A percentile compares a stretch with the other conserved stretches of the same genome.
Conservation (phyloP, 1,140 invertebrate genomes). For the Harpegnathos saltator region DNA sequence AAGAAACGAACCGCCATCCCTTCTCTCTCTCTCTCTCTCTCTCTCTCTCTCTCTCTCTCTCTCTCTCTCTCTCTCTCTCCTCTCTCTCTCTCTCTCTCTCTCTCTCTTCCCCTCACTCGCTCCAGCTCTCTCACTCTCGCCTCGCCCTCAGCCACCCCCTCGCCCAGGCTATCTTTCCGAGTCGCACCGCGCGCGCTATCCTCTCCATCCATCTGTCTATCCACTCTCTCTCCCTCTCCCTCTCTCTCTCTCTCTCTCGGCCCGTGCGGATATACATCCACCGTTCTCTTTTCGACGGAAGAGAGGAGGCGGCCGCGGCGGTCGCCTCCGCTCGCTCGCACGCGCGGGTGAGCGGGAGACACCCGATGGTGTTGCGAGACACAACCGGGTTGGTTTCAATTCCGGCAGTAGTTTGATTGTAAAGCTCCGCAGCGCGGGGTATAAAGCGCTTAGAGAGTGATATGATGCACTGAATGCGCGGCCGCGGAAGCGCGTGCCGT, state of each 20-base stretch:
- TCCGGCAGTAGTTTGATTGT: constrained; percentile 59
- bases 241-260: constrained; percentile 8
- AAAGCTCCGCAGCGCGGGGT: constrained; percentile 20
- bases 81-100: too few species aligned
- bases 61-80: too few species aligned
- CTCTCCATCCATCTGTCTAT: constrained; percentile 65
- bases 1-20: constrained; percentile 84
- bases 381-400: constrained; percentile 57
- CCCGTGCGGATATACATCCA: constrained; percentile 40
- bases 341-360: too few species aligned
- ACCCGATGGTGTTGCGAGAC: constrained; percentile 54
- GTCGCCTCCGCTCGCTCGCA: constrained; percentile 18
- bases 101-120: too few species aligned
- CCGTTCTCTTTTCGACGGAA: constrained; percentile 51
- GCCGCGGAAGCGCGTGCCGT: constrained; percentile 21
- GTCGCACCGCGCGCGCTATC: constrained; percentile 60
- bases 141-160: background rate
- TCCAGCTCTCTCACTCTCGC: constrained; percentile 38
- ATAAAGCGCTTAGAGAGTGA: constrained; percentile 56
- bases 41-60: too few species aligned
- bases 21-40: constrained; percentile 39
- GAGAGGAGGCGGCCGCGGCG: background rate
- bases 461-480: constrained; percentile 36
- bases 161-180: constrained; percentile 36
- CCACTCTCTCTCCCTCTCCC: too few species aligned